Evolutionary conservation across 2,888 invertebrate genomes (phyloP).

Genomic region (Lamellibrachia satsuma): DNA sequence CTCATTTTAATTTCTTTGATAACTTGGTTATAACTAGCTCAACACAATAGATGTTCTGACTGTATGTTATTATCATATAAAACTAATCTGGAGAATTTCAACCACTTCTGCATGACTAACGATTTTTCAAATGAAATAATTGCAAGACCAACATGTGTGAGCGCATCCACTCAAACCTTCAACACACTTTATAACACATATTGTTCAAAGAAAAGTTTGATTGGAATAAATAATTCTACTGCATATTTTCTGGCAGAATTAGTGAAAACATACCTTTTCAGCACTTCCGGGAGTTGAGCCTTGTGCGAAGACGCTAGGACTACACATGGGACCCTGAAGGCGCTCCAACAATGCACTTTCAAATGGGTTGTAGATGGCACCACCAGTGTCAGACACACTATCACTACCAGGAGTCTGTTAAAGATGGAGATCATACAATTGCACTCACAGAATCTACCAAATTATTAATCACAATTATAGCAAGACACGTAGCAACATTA

Average conservation of each 20-base stretch:
- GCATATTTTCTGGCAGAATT: background rate
- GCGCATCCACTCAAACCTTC: background rate
- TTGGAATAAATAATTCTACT: background rate
- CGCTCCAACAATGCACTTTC: slow-evolving; percentile 48
- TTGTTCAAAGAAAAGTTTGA: background rate
- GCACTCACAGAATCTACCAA: background rate
- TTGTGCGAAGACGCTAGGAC: slow-evolving; percentile 56
- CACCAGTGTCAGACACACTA: background rate
- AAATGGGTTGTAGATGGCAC: slow-evolving; percentile 53
- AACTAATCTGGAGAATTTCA: no score
- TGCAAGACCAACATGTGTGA: no score
- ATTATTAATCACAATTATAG: background rate
- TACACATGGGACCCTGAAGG: slow-evolving; percentile 54
- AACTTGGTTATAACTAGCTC: no score
- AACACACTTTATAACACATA: background rate
- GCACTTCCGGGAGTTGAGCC: slow-evolving; percentile 37
- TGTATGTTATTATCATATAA: no score
- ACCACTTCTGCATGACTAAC: background rate
- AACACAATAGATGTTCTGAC: no score
- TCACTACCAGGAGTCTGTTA: slow-evolving; percentile 18
- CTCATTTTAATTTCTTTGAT: no score
- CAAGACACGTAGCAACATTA: background rate
- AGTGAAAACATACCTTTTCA: slow-evolving; percentile 30
- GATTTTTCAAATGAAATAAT: background rate
- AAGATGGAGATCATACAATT: background rate